Evolutionary conservation across 2,113 vertebrate species (phyloP), one percentile per base, ranked within the genome.

Genomic region (Vulpes lagopus): DNA sequence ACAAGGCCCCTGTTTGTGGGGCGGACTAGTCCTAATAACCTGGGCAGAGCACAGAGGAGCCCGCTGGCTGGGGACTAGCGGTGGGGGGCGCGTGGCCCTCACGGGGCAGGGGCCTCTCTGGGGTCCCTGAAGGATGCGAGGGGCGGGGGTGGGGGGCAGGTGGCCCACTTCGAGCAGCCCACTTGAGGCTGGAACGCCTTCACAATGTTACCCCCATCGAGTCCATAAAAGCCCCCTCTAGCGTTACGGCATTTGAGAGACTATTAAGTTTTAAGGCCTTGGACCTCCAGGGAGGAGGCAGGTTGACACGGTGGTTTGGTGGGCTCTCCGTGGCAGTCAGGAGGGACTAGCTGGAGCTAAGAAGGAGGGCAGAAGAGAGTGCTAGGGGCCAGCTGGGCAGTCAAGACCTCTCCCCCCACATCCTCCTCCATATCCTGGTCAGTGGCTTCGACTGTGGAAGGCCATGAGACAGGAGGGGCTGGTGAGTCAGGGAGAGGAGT

Each of bases 251-350:
- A 84, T 98, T 98, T 98, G 98, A 98, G 97, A 99, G 98, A 98
- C 98, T 99, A 98, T 99, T 99, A 99, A 99, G 98, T 99, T 99
- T 99, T 99, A 99, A 99, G 98, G 98, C 98, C 98, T 95, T 27
- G 97, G 98, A 98, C 98, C 98, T 98, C 98, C 27, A 15, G 98
- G 98, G 98, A 99, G 98, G 98, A 98, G 98, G 98, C 96, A 69
- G 94, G 87, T 67, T 90, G 92, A 97, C 96, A 51, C 95, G 98
- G 97, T 97, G 93, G 84, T 97, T 97, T 92, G 0, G 64, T 93
- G 89, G 91, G 95, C 14, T 98, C 94, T 97, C 86, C 94, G 53
- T 98, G 97, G 94, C 88, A 89, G 19, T 11, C 82, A 32, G 96
- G 78, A 55, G 2, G 62, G 0, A 91, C 15, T 85, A 87, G 85